These are phyloP conservation scores for Semotilus atromaculatus DNA, from an alignment of 2,797 vertebrate genomes.

Conservation along the genomic window DNA sequence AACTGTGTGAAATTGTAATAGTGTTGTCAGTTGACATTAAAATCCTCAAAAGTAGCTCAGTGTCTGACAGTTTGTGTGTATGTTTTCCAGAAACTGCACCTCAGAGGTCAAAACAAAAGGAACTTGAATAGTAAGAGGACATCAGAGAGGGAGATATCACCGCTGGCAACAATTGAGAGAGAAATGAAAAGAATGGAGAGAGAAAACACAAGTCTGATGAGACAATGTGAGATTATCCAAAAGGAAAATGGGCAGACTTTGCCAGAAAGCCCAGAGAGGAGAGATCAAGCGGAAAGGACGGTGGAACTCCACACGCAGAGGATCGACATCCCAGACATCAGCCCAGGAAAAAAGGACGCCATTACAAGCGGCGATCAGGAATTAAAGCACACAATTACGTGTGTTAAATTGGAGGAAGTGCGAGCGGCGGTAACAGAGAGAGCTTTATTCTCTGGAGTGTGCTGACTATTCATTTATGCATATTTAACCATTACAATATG, in stretches of 20 bases:
- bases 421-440: conserved; percentile 63
- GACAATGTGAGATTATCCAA: not conserved
- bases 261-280: conserved; percentile 62
- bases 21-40: conserved; percentile 72
- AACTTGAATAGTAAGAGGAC: conserved; percentile 70
- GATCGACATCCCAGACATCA: not conserved
- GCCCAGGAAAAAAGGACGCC: not conserved
- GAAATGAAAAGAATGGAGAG: conserved; percentile 49
- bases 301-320: conserved; percentile 3
- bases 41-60: conserved; percentile 57
- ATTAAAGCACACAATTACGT: conserved; percentile 53
- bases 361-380: conserved; percentile 38
- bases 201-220: conserved; percentile 54
- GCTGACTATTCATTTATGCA: conserved; percentile 65
- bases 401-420: conserved; percentile 65
- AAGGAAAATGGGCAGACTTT: conserved; percentile 52
- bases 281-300: conserved; percentile 8
- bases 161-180: conserved; percentile 39
- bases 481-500: conserved; percentile 33
- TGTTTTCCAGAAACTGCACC: conserved; percentile 78
- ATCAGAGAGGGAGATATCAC: conserved; percentile 62
- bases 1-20: conserved; percentile 64
- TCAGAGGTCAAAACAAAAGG: conserved; percentile 76
- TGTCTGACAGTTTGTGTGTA: conserved; percentile 63
- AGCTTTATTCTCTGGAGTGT: conserved; percentile 76